Percentiles rank a stretch among this genome's conserved stretches.
Conservation (phyloP, 2,888 invertebrate genomes). For the Pollenia amentaria region DNA sequence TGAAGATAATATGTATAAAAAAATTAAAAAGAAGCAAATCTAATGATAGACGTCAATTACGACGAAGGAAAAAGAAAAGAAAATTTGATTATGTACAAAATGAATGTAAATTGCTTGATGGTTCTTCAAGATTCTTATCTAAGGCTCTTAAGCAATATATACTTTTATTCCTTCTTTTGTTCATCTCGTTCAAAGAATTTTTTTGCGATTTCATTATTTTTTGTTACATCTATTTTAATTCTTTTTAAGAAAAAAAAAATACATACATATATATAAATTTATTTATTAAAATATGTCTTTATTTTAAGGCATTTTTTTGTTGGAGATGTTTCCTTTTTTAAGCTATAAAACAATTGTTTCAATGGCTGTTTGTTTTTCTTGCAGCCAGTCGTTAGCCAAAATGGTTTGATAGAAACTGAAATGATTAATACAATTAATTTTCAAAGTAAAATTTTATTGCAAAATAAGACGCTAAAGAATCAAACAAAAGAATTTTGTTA, state of each 20-base stretch:
- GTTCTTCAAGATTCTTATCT: constrained; percentile 69
- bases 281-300: constrained; percentile 46
- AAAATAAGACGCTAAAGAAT: background rate
- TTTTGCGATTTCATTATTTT: constrained; percentile 48
- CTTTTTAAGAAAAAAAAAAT: constrained; percentile 4
- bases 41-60: constrained; percentile 50
- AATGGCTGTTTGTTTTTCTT: background rate
- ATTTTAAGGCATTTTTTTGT: constrained; percentile 17
- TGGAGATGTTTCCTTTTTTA: background rate
- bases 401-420: constrained; percentile 52
- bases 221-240: constrained; percentile 31
- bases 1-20: too few relatives aligned
- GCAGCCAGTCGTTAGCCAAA: constrained; percentile 1
- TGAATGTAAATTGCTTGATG: constrained; percentile 75
- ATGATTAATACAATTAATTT: constrained; percentile 68
- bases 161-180: constrained; percentile 31
- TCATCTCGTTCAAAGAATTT: constrained; percentile 31
- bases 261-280: constrained; percentile 11
- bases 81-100: constrained; percentile 75
- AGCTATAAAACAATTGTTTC: constrained; percentile 12
- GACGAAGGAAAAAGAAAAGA: constrained; percentile 51
- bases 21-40: constrained; percentile 50
- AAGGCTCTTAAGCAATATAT: constrained; percentile 50
- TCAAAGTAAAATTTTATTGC: constrained; percentile 36
- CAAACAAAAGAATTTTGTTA: background rate